A percentile compares a stretch with the other conserved stretches of the same genome.
phyloP scores from a whole-genome alignment of 2,797 vertebrate species.

The Alfaro cultratus region DNA sequence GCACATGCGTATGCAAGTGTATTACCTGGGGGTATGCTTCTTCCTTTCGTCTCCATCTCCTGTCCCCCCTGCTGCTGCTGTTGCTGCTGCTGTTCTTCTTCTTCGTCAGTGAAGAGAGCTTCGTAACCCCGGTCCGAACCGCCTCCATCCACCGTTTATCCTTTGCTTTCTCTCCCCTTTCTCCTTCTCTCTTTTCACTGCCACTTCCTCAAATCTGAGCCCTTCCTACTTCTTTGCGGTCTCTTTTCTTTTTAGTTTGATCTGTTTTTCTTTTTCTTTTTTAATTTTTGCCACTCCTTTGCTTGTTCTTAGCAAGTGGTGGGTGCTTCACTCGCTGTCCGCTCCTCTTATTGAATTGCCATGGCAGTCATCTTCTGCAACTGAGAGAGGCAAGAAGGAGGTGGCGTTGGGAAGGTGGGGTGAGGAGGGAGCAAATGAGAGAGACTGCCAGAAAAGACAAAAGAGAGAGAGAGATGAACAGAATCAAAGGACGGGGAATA shows the following conservation, averaged over 20 bases:
- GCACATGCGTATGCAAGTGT: conserved; percentile 24
- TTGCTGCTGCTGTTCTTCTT: conserved; percentile 46
- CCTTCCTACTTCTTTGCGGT: conserved; percentile 20
- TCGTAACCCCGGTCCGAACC: conserved; percentile 74
- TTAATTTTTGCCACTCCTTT: conserved; percentile 36
- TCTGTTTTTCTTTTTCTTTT: conserved; percentile 21
- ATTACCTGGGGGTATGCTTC: conserved; percentile 83
- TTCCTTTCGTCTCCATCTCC: conserved; percentile 83
- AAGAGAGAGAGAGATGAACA: conserved; percentile 17
- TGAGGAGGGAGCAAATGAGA: conserved; percentile 18
- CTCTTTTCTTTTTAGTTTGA: not conserved
- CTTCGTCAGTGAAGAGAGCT: conserved; percentile 72
- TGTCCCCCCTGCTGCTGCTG: conserved; percentile 55
- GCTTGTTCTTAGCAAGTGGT: conserved; percentile 35
- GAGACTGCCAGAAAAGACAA: conserved; percentile 12
- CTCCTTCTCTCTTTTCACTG: conserved; percentile 33
- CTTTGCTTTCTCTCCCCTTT: conserved; percentile 46
- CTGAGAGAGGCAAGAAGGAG: conserved; percentile 41
- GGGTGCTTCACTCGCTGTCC: conserved; percentile 62
- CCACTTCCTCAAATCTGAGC: conserved; percentile 25
- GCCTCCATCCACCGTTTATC: conserved; percentile 82
- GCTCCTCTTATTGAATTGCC: conserved; percentile 73
- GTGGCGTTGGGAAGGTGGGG: conserved; percentile 18
- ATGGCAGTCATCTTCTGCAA: conserved; percentile 68
- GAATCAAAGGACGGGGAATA: not conserved